Evolutionary conservation across 2,888 invertebrate genomes (phyloP).

Genomic region (Norana najaformis): DNA sequence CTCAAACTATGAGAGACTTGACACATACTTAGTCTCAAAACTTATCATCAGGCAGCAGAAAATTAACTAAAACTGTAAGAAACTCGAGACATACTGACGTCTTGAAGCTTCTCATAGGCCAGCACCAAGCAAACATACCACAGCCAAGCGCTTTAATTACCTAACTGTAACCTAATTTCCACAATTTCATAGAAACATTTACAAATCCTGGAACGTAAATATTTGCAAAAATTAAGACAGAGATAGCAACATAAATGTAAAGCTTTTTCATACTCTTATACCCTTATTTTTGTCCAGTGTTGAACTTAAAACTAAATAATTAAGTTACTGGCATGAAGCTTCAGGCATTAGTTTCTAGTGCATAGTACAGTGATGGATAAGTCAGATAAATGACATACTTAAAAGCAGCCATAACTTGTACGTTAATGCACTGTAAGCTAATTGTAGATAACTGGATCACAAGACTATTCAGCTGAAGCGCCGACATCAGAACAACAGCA

Average conservation of each 20-base stretch:
- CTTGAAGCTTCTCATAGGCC: neutral
- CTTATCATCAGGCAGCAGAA: too few species aligned
- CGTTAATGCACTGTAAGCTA: neutral
- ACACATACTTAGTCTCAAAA: too few species aligned
- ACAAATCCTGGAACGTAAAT: neutral
- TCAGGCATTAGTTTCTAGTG: neutral
- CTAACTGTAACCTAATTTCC: neutral
- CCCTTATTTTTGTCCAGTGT: neutral
- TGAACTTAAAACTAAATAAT: neutral
- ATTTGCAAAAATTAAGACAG: neutral
- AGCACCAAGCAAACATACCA: neutral
- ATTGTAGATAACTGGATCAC: neutral
- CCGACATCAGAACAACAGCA: neutral
- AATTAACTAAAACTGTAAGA: too few species aligned
- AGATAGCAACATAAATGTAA: neutral
- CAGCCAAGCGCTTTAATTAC: neutral
- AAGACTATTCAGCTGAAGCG: neutral
- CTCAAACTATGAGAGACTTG: too few species aligned
- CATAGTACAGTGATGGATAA: neutral
- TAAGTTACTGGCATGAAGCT: neutral
- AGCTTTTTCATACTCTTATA: too few species aligned
- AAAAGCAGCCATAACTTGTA: neutral
- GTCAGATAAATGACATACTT: too few species aligned
- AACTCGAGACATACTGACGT: neutral
- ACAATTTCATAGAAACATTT: neutral